Evolutionary conservation across 2,888 invertebrate species (phyloP).

Genomic region (Trissolcus japonicus): DNA sequence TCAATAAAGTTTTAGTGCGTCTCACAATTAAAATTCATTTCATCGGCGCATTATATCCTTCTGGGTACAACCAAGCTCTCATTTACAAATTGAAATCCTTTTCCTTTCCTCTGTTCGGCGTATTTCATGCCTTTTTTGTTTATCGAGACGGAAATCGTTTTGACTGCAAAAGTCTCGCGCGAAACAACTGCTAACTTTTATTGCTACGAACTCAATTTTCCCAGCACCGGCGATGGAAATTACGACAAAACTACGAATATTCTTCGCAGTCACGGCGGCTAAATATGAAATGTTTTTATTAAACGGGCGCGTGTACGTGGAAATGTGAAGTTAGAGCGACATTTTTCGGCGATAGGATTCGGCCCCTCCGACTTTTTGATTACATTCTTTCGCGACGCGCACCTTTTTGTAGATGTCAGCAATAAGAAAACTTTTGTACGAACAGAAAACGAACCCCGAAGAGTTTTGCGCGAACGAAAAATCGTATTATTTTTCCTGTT

Average conservation of each 20-base stretch:
- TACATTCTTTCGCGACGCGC: conserved; percentile 16
- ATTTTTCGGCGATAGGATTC: conserved; percentile 21
- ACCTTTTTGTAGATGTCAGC: conserved; percentile 3
- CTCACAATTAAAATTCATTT: no score
- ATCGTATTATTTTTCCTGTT: conserved; percentile 48
- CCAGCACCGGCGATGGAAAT: conserved; percentile 20
- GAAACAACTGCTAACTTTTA: conserved; percentile 20
- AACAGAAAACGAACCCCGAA: conserved; percentile 16
- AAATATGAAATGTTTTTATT: conserved; percentile 21
- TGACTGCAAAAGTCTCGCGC: no score
- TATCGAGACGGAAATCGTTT: no score
- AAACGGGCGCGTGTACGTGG: conserved; percentile 3
- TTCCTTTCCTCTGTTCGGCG: no score
- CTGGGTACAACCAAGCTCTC: no score
- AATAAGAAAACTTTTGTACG: conserved; percentile 19
- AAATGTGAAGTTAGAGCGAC: conserved; percentile 3
- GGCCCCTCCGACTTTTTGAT: conserved; percentile 8
- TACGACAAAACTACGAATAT: conserved; percentile 1
- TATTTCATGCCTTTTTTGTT: no score
- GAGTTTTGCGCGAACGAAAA: conserved; percentile 17
- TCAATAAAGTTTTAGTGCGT: no score
- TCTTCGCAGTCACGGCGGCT: neutral
- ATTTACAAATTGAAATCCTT: no score
- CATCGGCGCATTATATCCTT: no score
- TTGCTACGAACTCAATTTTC: conserved; percentile 21